These are phyloP conservation scores for Ormyrus labotus DNA, from an alignment of 2,888 invertebrate species.

Conservation along the genomic window DNA sequence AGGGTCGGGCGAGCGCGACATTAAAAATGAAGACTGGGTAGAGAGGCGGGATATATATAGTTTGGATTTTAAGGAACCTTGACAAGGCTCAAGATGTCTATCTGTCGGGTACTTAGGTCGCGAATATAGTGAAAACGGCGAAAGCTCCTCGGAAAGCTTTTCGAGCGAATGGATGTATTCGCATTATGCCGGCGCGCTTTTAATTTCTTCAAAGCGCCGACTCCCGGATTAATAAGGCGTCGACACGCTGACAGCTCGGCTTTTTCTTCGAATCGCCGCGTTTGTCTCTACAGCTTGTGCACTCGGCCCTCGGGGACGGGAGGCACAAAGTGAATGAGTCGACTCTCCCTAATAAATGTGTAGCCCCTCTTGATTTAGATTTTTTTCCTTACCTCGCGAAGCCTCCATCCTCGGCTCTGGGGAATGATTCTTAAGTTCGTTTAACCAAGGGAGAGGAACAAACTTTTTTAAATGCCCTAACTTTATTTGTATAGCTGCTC, in stretches of 20 bases:
- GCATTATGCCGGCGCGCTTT: constrained; percentile 74
- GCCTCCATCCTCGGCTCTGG: constrained; percentile 1
- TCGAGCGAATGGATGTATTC: constrained; percentile 72
- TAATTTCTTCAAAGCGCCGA: constrained; percentile 73
- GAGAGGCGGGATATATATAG: constrained; percentile 59
- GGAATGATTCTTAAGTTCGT: constrained; percentile 30
- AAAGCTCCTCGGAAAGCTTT: constrained; percentile 36
- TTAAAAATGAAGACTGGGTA: constrained; percentile 62
- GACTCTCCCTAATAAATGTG: constrained; percentile 34
- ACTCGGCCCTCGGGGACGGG: constrained; percentile 23
- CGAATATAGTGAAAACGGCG: constrained; percentile 64
- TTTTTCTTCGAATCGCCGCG: background rate
- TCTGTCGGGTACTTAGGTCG: constrained; percentile 71
- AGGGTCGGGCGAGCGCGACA: constrained; percentile 45
- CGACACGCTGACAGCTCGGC: constrained; percentile 59
- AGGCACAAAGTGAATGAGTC: constrained; percentile 67
- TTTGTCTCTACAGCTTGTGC: background rate
- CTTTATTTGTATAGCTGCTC: constrained; percentile 16
- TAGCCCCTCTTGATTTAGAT: constrained; percentile 12
- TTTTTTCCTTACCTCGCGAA: background rate
- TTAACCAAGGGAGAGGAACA: background rate
- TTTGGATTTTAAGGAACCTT: constrained; percentile 70
- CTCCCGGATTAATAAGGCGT: constrained; percentile 74
- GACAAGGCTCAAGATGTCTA: constrained; percentile 73
- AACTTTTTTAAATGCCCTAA: constrained; percentile 20